Conservation (phyloP, 2,797 vertebrate species). For the Chanos chanos region DNA sequence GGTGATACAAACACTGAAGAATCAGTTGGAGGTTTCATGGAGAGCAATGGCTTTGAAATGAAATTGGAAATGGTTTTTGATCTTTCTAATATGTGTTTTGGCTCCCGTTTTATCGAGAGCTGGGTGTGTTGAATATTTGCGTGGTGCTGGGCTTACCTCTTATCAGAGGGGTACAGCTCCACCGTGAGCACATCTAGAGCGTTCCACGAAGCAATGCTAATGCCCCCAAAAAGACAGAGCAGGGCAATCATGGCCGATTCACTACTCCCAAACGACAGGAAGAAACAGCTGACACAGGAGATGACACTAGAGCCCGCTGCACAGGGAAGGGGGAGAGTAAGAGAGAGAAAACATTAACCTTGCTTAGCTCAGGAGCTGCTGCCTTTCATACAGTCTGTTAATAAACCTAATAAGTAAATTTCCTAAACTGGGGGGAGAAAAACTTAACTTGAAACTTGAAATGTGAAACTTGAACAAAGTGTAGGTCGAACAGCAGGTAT, state of each 20-base stretch:
- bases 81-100: too few relatives aligned
- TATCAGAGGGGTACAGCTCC: constrained; percentile 94
- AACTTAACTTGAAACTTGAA: too few relatives aligned
- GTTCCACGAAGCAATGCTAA: constrained; percentile 97
- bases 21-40: not conserved
- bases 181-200: constrained; percentile 93
- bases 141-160: constrained; percentile 79
- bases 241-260: constrained; percentile 97
- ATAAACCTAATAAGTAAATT: too few relatives aligned
- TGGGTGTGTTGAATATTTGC: too few relatives aligned
- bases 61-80: too few relatives aligned
- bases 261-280: constrained; percentile 94
- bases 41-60: too few relatives aligned
- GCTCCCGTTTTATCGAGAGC: too few relatives aligned
- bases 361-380: not conserved
- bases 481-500: too few relatives aligned
- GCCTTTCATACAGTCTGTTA: not conserved
- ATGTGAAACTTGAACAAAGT: too few relatives aligned
- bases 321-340: not conserved
- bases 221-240: constrained; percentile 93
- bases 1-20: not conserved
- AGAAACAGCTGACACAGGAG: constrained; percentile 96
- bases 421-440: too few relatives aligned
- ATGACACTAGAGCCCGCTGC: constrained; percentile 94
- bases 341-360: not conserved